Conservation (phyloP, 2,888 invertebrate genomes). For the Leucophenga maculata region DNA sequence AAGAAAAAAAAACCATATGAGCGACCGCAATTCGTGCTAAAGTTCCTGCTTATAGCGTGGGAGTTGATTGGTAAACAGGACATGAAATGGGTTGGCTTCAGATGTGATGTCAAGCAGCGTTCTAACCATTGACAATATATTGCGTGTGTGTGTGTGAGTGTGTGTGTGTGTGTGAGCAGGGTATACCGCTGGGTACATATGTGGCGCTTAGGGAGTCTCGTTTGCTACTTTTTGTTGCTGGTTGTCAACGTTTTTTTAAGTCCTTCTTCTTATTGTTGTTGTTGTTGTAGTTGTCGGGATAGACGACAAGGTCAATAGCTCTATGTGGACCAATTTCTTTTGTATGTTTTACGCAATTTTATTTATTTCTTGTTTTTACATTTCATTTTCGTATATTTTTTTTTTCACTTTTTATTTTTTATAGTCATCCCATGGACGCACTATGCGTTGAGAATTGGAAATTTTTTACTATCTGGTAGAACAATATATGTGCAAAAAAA, state of each 20-base stretch:
- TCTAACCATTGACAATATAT: too few relatives aligned
- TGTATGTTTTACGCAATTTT: neutral
- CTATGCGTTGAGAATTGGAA: neutral
- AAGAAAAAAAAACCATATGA: neutral
- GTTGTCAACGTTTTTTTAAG: neutral
- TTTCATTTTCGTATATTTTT: neutral
- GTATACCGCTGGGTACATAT: neutral
- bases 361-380: neutral
- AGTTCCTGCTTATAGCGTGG: neutral
- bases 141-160: too few relatives aligned
- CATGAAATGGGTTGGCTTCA: neutral
- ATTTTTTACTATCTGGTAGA: too few relatives aligned
- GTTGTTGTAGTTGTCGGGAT: neutral
- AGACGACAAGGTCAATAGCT: slow-evolving; percentile 51
- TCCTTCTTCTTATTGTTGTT: slow-evolving; percentile 14
- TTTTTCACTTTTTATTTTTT: slow-evolving; percentile 7
- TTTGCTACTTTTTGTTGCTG: too few relatives aligned
- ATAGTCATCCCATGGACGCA: neutral
- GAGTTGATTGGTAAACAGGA: slow-evolving; percentile 4
- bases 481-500: too few relatives aligned
- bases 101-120: too few relatives aligned
- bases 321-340: slow-evolving; percentile 46
- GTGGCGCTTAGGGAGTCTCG: neutral
- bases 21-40: too few relatives aligned
- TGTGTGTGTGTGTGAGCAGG: neutral